Conservation (phyloP, 2,888 invertebrate genomes). For the Aethes cnicana region DNA sequence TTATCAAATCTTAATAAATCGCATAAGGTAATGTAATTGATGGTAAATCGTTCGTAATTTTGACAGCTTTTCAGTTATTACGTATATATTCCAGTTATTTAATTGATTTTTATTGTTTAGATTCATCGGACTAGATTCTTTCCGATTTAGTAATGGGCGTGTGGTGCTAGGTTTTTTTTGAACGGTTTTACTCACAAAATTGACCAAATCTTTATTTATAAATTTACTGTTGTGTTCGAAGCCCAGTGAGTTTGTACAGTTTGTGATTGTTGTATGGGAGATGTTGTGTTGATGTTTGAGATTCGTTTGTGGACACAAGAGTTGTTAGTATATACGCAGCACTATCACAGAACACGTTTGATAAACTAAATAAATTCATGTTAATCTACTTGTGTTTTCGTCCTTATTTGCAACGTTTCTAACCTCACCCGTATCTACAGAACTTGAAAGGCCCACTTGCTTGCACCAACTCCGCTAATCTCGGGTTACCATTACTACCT, state of each 20-base stretch:
- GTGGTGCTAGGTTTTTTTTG: slow-evolving; percentile 12
- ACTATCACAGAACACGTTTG: slow-evolving; percentile 76
- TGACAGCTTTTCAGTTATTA: slow-evolving; percentile 17
- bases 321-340: slow-evolving; percentile 70
- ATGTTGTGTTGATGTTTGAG: slow-evolving; percentile 60
- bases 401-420: background rate
- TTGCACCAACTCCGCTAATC: too few species aligned
- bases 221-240: slow-evolving; percentile 7
- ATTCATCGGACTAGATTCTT: slow-evolving; percentile 5
- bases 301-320: slow-evolving; percentile 65
- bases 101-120: slow-evolving; percentile 20
- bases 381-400: slow-evolving; percentile 57
- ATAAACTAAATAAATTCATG: slow-evolving; percentile 78
- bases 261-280: slow-evolving; percentile 53
- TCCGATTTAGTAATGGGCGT: slow-evolving; percentile 1
- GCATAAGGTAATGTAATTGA: slow-evolving; percentile 21
- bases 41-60: slow-evolving; percentile 13
- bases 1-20: slow-evolving; percentile 40
- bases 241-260: slow-evolving; percentile 36
- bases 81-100: slow-evolving; percentile 20
- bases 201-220: slow-evolving; percentile 16
- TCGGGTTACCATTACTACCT: too few species aligned
- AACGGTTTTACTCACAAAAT: slow-evolving; percentile 14
- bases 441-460: too few species aligned
- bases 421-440: background rate